Evolutionary conservation across 2,888 invertebrate species (phyloP), one percentile per base, ranked within the genome.

Genomic region (Lasioglossum pauxillum): DNA sequence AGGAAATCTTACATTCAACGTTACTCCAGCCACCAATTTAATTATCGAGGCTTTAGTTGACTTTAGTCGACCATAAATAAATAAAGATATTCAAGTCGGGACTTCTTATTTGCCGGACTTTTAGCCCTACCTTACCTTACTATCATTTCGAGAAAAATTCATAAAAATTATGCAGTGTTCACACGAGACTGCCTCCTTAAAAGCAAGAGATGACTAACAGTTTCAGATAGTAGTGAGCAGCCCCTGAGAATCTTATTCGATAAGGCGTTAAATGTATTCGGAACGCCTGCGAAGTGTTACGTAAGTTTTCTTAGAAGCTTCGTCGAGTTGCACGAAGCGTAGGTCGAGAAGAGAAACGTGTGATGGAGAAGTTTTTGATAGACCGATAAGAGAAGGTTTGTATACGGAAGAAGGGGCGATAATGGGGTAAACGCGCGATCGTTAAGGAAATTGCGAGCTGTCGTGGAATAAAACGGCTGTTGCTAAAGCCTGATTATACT

Each of bases 301-400:
- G 60, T 49, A 83, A 83, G 75, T 38, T 46, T 80, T 75, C 81
- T 35, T 60, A 16, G 73, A 49, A 77, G 57, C 31, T 69, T 49
- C 35, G 19, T 46, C 49, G 27, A 38, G 67, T 73, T 35, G 27
- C 14, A 27, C 71, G 41, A 27, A 53, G 71, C 71, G 78, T 78
- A 71, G 71, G 78, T 16, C n/a, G 77, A 19, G 49, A 38, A 27
- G 71, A 35, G 78, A 71, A 35, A 53, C 69, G 38, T 71, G 53
- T 27, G 49, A 38, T 16, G 69, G 46, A 16, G 77, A 53, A 38
- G 38, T 71, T 71, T 71, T 71, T 35, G 71, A 78, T 71, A 53
- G 41, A 57, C 10, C 38, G 78, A 71, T 78, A 71, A 71, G 27
- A n/a, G 31, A 71, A 71, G 38, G 41, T 78, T 78, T 53, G 69